phyloP scores from a whole-genome alignment of 2,797 vertebrate species.

The Eupleurogrammus muticus region DNA sequence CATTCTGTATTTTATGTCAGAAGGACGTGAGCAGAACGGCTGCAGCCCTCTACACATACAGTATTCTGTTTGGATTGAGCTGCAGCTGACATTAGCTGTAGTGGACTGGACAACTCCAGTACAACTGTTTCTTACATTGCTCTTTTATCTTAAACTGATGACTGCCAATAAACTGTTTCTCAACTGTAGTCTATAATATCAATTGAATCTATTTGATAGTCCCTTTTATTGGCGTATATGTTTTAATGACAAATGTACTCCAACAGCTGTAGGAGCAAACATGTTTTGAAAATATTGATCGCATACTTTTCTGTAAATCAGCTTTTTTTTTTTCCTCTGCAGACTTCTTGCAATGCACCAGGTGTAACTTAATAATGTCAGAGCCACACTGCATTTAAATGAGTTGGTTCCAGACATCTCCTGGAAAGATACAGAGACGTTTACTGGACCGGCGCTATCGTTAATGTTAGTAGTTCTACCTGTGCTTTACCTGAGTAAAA shows the following conservation, averaged over 20 bases:
- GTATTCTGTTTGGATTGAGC: neutral
- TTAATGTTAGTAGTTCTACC: neutral
- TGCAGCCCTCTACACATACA: neutral
- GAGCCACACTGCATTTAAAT: too few relatives aligned
- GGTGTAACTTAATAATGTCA: too few relatives aligned
- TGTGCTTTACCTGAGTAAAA: neutral
- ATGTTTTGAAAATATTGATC: neutral
- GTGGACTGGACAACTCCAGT: neutral
- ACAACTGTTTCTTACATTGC: neutral
- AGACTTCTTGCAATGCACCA: too few relatives aligned
- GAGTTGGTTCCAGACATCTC: neutral
- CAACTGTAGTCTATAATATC: neutral
- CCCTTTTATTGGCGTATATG: neutral
- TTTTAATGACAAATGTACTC: neutral
- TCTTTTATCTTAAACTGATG: neutral
- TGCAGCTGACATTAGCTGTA: neutral
- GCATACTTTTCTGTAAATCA: neutral
- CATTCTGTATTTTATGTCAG: neutral
- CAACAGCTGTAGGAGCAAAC: neutral
- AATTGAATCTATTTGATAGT: neutral
- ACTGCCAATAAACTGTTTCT: neutral
- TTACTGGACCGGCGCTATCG: neutral
- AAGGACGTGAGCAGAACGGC: constrained; percentile 11
- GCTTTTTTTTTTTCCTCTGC: too few relatives aligned
- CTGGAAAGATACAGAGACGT: neutral